Conservation (phyloP, 1,140 invertebrate species). For the Rhopalosiphum maidis region DNA sequence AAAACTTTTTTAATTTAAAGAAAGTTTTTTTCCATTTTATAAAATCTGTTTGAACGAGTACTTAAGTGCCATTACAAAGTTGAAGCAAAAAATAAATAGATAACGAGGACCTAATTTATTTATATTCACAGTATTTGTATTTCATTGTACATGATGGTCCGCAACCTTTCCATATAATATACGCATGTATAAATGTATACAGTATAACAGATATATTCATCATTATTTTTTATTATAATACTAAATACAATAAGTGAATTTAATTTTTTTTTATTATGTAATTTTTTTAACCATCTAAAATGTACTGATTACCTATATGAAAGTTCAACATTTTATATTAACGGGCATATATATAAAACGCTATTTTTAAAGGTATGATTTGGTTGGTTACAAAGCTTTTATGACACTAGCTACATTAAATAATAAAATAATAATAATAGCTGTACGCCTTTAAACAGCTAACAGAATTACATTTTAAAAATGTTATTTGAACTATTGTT, state of each 20-base stretch:
- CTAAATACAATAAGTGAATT: not conserved
- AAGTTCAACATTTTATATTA: not conserved
- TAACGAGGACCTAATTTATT: constrained; percentile 52
- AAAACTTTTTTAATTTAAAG: constrained; percentile 56
- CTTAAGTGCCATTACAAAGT: constrained; percentile 51
- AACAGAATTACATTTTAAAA: not conserved
- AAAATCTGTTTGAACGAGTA: constrained; percentile 49
- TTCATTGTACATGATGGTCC: not conserved
- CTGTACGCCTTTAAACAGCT: not conserved
- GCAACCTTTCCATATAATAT: not conserved
- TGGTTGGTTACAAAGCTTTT: not conserved
- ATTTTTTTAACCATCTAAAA: not conserved
- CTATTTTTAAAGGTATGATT: not conserved
- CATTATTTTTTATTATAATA: not conserved
- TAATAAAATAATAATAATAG: not conserved
- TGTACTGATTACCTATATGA: not conserved
- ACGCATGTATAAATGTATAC: not conserved
- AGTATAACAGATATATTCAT: not conserved
- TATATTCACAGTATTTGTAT: constrained; percentile 34
- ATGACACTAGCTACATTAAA: not conserved
- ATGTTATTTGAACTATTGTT: not conserved
- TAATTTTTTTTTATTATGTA: not conserved
- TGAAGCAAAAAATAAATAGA: constrained; percentile 34
- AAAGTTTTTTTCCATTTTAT: constrained; percentile 44
- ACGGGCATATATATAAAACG: not conserved